Conservation (phyloP, 2,113 vertebrate species). For the Eulemur rufifrons region DNA sequence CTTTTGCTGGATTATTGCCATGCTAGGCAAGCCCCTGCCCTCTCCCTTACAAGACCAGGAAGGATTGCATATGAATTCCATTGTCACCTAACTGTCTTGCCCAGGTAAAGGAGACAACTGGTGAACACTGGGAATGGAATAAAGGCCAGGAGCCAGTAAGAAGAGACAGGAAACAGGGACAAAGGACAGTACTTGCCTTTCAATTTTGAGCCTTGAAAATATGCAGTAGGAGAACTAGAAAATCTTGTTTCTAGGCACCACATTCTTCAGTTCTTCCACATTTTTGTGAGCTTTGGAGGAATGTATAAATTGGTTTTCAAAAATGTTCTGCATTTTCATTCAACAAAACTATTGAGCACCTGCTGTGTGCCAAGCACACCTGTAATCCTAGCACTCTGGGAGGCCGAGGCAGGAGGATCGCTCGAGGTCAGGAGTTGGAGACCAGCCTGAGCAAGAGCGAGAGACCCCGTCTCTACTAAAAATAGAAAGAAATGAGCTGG, state of each 20-base stretch:
- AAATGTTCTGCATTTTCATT: background rate
- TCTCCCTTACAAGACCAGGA: background rate
- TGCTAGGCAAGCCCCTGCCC: background rate
- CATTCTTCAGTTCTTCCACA: background rate
- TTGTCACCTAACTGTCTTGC: background rate
- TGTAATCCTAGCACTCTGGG: no score
- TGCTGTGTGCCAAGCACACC: background rate
- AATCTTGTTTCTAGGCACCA: background rate
- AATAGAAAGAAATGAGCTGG: no score
- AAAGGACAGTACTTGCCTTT: background rate
- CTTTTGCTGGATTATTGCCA: accelerated
- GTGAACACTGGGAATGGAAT: background rate
- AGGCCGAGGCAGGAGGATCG: no score
- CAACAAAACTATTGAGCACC: background rate
- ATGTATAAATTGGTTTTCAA: background rate
- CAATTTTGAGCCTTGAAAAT: background rate
- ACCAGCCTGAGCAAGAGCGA: no score
- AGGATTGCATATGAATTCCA: background rate
- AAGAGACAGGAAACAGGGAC: background rate
- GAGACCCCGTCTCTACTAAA: no score
- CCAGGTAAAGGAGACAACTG: background rate
- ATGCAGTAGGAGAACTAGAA: background rate
- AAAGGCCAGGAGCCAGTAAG: background rate
- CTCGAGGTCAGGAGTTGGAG: no score
- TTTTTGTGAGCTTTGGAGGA: conserved; percentile 34